Base-by-base conservation (phyloP, 2,113 vertebrate species). In the Nycticryphes semicollaris region DNA sequence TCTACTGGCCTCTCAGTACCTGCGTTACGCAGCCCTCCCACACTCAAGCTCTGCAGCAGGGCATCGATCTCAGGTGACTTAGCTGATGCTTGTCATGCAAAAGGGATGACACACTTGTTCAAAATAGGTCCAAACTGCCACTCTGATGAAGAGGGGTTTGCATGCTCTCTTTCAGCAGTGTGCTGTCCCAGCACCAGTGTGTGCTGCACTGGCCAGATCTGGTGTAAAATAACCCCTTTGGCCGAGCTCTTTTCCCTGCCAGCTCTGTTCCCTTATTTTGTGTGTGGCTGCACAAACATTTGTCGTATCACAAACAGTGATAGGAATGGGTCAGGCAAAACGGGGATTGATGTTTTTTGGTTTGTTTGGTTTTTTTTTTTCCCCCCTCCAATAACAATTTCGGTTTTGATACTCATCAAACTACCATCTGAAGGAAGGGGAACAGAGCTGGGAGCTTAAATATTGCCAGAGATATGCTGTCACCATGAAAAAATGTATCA, bases 11-110 rank as follows among this genome's bases (percentile, higher is more conserved):
- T 31, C 30, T 43, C 3, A 15, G 14, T 19, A 10, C 37, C 31
- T 2, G 2, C 25, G 2, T 37, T 0, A 2, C 64, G 63, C 43
- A 39, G 75, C 24, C 7, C 63, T 66, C 75, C 57, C 1, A 2
- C 41, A 7, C 35, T 31, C 3, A 2, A 43, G 37, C 50, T 14
- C 83, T 31, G 4, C 1, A 4, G 27, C 23, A 63, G 48, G 27
- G 22, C 28, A 14, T 31, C 2, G 3, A 7, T 73, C 77, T 79
- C 62, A 48, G 37, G 66, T 76, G 47, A 13, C 21, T 63, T 24
- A 67, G 35, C 76, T 78, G 67, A 43, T 47, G 43, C 14, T 86
- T 4, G 3, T 54, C 11, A 1, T n/a, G n/a, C 19, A 3, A 4
- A 59, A 19, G 31, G 24, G 24, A 7, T 59, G 54, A 57, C 3